Base-by-base conservation (phyloP, 2,113 vertebrate species). In the Brienomyrus longianalis region DNA sequence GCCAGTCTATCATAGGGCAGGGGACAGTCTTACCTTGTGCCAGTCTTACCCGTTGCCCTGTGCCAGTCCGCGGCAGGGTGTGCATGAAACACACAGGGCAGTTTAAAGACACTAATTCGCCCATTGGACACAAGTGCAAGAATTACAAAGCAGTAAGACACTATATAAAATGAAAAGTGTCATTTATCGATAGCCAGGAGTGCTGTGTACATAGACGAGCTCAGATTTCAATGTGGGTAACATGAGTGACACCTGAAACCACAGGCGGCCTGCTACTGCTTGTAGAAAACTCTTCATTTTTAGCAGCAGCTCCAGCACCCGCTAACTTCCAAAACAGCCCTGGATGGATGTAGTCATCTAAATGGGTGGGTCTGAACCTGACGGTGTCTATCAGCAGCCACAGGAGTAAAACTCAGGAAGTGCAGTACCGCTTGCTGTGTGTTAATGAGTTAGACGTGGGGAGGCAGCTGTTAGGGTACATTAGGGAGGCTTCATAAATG, bases 381-480 rank as follows among this genome's bases (percentile, higher is more conserved):
- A 50, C n/a, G 47, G 50, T 39, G 15, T 85, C 86, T 77, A 90
- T 52, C 51, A 89, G 84, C 91, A 87, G 85, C 87, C 59, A 5
- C 43, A 11, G 2, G 86, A 74, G 66, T 50, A 39, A 90, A 90
- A 84, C 27, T 2, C 48, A 35, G 89, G 90, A 89, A 90, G 50
- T 62, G 87, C 74, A 88, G 59, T 23, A 66, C 95, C 90, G 94
- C 93, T 94, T 94, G 93, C 92, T 50, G 95, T 93, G 94, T 94
- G 92, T 27, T 92, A 93, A 95, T 95, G 94, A 95, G 94, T 85
- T 95, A 95, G 91, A 94, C 93, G 89, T 91, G 92, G 94, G 91
- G 93, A 92, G 94, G 95, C 94, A 94, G 91, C 89, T 94, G 93
- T 94, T 96, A 95, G 93, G 95, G 92, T 95, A 95, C 95, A 95